phyloP scores from a whole-genome alignment of 2,797 vertebrate species.

The Acomys russatus region DNA sequence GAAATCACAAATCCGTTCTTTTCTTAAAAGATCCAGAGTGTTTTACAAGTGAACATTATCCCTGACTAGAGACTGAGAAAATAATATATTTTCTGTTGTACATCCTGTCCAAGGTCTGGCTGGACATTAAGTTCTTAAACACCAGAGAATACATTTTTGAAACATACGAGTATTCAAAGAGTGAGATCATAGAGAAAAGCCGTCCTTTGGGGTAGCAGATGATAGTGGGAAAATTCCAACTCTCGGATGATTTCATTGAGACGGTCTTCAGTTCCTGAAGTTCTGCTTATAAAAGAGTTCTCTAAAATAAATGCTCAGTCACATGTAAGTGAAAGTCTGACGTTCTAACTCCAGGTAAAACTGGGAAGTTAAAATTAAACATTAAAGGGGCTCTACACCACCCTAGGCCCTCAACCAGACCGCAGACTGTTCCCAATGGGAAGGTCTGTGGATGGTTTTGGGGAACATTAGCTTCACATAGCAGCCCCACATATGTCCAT shows the following conservation, averaged over 20 bases:
- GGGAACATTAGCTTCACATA: not conserved
- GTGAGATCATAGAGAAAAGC: not conserved
- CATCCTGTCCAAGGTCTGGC: conserved; percentile 58
- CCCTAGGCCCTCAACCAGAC: not conserved
- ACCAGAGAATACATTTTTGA: conserved; percentile 35
- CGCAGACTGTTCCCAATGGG: not conserved
- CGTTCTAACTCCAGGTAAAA: conserved; percentile 13
- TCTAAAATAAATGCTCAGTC: conserved; percentile 21
- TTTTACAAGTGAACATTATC: not conserved
- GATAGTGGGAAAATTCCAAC: not conserved
- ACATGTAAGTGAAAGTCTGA: conserved; percentile 12
- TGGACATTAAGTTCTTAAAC: conserved; percentile 61
- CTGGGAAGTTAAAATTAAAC: conserved; percentile 27
- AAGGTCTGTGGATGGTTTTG: not conserved
- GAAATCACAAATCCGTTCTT: not conserved
- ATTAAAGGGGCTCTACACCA: not conserved
- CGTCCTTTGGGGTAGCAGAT: not conserved
- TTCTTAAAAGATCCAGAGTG: not conserved
- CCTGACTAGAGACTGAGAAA: not conserved
- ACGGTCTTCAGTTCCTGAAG: conserved; percentile 39
- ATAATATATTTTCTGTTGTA: conserved; percentile 47
- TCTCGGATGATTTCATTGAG: not conserved
- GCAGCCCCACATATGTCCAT: rapidly evolving
- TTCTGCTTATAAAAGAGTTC: conserved; percentile 6
- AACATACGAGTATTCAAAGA: not conserved